Base-by-base conservation (phyloP, 2,113 vertebrate species). In the Chunga burmeisteri region DNA sequence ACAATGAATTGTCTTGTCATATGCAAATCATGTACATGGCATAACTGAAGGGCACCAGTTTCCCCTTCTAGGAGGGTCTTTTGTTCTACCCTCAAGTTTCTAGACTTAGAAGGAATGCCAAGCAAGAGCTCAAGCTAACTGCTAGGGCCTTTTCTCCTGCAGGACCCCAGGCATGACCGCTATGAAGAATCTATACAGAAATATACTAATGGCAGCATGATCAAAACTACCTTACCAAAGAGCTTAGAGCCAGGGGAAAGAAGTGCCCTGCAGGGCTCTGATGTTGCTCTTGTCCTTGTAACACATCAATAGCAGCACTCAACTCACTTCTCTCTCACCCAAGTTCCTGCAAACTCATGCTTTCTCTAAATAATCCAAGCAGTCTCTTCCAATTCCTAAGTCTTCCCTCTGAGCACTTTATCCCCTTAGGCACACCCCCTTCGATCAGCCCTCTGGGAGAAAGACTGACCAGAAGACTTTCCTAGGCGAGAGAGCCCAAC, bases 1-100 rank as follows among this genome's bases (percentile, higher is more conserved):
- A 27, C 1, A 3, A 23, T 0, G n/a, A 32, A 38, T 8, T 61
- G 16, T 23, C 22, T 18, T 44, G 15, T 52, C 34, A 44, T 10
- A 59, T 16, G 40, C 47, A 68, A 52, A 30, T 18, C 49, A 11
- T 2, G 3, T 15, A 42, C 17, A 5, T 1, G 14, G 26, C 0
- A 1, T 40, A 56, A 55, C 32, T 19, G 44, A 55, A 70, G 36
- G 53, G 53, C 67, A 80, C 22, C 34, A 47, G 40, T 14, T 68
- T 73, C 50, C 32, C 15, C 42, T 61, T 50, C 17, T 58, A 80
- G 36, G 5, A 68, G 11, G 9, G 9, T 36, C 66, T 71, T 47
- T 4, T 68, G 36, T 11, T 42, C 40, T 21, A 44, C 23, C 21
- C 53, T 27, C 36, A 38, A 46, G 26, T n/a, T 70, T 81, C 56